Evolutionary conservation across 2,113 vertebrate genomes (phyloP).

Genomic region (Nothobranchius furzeri): DNA sequence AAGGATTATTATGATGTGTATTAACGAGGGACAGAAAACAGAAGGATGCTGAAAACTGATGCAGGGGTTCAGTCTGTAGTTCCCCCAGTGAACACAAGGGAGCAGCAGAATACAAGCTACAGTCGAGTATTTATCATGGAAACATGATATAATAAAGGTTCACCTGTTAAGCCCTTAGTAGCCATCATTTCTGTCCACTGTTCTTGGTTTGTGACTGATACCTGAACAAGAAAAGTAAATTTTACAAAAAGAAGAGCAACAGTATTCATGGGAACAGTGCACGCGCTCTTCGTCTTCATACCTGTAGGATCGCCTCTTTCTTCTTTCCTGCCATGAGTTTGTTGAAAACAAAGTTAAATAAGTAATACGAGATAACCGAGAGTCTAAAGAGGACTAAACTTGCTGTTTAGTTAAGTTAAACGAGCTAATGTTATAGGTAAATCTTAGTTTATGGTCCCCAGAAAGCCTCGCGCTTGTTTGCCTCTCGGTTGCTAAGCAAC

Average conservation of each 20-base stretch:
- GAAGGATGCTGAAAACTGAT: not conserved
- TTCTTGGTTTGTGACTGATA: conserved; percentile 85
- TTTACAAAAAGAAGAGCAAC: not conserved
- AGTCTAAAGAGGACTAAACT: not conserved
- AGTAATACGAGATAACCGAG: not conserved
- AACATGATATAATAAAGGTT: not conserved
- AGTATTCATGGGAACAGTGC: not conserved
- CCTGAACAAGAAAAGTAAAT: conserved; percentile 66
- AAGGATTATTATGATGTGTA: not conserved
- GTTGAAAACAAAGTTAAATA: too few species aligned
- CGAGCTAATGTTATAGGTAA: not conserved
- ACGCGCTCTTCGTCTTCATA: conserved; percentile 24
- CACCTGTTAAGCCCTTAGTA: conserved; percentile 89
- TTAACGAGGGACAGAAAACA: not conserved
- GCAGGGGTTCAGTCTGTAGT: conserved; percentile 30
- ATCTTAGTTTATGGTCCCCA: not conserved
- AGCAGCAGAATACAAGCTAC: conserved; percentile 57
- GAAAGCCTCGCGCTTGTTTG: conserved; percentile 54
- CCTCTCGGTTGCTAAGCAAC: conserved; percentile 63
- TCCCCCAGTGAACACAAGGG: conserved; percentile 44
- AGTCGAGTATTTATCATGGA: too few species aligned
- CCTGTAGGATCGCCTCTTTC: conserved; percentile 81
- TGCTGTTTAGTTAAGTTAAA: not conserved
- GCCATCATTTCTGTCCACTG: conserved; percentile 91
- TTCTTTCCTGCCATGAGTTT: conserved; percentile 80